Conservation (phyloP, 1,140 invertebrate genomes). For the Babylonia areolata region DNA sequence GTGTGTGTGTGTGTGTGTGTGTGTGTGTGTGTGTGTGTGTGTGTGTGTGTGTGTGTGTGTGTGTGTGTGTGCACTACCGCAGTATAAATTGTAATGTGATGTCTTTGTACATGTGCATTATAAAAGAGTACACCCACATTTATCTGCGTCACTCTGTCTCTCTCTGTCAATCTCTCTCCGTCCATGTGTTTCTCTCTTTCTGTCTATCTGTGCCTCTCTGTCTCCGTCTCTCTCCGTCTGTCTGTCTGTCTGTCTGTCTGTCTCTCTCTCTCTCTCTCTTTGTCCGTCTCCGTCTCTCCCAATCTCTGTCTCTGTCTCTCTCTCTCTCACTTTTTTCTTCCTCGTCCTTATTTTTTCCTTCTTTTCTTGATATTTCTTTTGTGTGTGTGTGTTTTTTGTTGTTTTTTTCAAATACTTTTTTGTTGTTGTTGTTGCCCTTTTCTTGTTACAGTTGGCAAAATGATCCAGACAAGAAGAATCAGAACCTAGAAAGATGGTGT, state of each 20-base stretch:
- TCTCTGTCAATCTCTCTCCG: background rate
- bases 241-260: background rate
- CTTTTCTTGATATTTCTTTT: no score
- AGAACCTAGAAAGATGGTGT: background rate
- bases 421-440: no score
- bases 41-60: no score
- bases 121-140: background rate
- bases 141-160: background rate
- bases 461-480: background rate
- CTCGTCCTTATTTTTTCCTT: no score
- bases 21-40: background rate
- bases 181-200: background rate
- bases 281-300: no score
- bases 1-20: background rate
- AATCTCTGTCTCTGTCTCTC: background rate
- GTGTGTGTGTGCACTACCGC: no score
- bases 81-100: no score
- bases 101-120: no score
- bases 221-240: background rate
- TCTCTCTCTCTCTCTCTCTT: background rate
- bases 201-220: background rate
- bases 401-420: no score
- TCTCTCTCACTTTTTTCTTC: background rate
- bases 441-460: background rate
- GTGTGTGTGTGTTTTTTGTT: no score